Percentiles rank a stretch among this genome's conserved stretches.
phyloP scores from a whole-genome alignment of 1,140 invertebrate species.

The Brachionus asplanchnoidis region DNA sequence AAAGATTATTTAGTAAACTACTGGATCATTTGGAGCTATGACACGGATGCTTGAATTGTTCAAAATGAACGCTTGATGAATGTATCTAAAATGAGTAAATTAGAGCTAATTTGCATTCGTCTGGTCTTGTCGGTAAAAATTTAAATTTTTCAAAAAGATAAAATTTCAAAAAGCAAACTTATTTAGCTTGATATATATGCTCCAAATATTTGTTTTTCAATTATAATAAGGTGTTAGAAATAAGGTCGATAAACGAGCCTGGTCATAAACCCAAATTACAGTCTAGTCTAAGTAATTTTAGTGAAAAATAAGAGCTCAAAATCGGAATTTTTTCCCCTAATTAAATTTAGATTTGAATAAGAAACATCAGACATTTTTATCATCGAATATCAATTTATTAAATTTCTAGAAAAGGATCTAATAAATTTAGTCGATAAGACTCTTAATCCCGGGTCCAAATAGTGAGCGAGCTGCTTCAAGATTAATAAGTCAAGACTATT shows the following conservation, averaged over 20 bases:
- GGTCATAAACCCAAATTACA: not conserved
- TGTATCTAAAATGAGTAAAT: not conserved
- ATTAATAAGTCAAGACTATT: not conserved
- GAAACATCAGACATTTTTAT: constrained; percentile 10
- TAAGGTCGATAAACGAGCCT: constrained; percentile 22
- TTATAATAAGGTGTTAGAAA: constrained; percentile 7
- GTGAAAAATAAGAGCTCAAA: not conserved
- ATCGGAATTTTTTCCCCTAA: not conserved
- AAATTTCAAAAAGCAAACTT: constrained; percentile 5
- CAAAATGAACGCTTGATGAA: not conserved
- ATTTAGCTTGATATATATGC: not conserved
- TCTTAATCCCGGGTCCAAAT: not conserved
- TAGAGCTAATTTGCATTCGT: not conserved
- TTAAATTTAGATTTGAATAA: not conserved
- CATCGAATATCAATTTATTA: not conserved
- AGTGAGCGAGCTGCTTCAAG: not conserved
- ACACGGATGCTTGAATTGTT: not conserved
- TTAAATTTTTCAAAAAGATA: not conserved
- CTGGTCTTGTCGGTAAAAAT: not conserved
- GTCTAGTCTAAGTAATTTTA: not conserved
- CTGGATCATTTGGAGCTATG: not conserved
- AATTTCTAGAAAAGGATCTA: not conserved
- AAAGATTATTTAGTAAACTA: not conserved
- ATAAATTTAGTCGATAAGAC: not conserved
- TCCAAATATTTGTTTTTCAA: not conserved